A percentile compares a stretch with the other conserved stretches of the same genome.
Evolutionary conservation across 2,113 vertebrate species (phyloP).

Genomic region (Xiphophorus couchianus): DNA sequence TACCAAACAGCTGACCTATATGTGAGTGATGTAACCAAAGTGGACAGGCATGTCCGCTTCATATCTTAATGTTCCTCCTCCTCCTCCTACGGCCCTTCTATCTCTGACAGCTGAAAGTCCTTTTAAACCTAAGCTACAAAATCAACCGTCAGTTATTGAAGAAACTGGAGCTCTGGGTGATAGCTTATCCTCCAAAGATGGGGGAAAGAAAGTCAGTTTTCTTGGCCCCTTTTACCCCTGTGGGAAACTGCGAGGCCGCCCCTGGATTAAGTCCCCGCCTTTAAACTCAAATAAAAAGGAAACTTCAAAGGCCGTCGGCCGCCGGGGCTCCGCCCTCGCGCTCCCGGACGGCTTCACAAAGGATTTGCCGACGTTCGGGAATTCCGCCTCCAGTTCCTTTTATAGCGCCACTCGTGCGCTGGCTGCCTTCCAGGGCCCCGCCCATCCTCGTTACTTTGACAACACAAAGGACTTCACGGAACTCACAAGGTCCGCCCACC

Average conservation of each 20-base stretch:
- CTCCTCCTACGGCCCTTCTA: constrained; percentile 61
- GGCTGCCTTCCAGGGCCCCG: constrained; percentile 71
- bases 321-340: constrained; percentile 76
- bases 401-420: constrained; percentile 81
- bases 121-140: constrained; percentile 57
- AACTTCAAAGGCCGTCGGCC: constrained; percentile 78
- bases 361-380: constrained; percentile 81
- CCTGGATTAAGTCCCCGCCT: constrained; percentile 80
- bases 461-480: constrained; percentile 80
- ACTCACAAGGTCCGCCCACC: constrained; percentile 73
- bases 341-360: constrained; percentile 77
- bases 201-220: constrained; percentile 62
- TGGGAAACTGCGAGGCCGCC: constrained; percentile 75
- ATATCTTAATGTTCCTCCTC: constrained; percentile 41
- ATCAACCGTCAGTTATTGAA: constrained; percentile 72
- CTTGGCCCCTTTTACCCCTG: constrained; percentile 74
- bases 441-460: constrained; percentile 76
- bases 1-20: constrained; percentile 36
- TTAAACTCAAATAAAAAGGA: constrained; percentile 77
- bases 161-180: constrained; percentile 60
- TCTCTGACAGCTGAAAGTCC: constrained; percentile 63
- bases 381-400: constrained; percentile 83
- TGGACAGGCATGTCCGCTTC: constrained; percentile 52
- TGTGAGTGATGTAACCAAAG: constrained; percentile 46
- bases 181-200: constrained; percentile 54